Base-by-base conservation (phyloP, 2,113 vertebrate species). In the Cavia porcellus region DNA sequence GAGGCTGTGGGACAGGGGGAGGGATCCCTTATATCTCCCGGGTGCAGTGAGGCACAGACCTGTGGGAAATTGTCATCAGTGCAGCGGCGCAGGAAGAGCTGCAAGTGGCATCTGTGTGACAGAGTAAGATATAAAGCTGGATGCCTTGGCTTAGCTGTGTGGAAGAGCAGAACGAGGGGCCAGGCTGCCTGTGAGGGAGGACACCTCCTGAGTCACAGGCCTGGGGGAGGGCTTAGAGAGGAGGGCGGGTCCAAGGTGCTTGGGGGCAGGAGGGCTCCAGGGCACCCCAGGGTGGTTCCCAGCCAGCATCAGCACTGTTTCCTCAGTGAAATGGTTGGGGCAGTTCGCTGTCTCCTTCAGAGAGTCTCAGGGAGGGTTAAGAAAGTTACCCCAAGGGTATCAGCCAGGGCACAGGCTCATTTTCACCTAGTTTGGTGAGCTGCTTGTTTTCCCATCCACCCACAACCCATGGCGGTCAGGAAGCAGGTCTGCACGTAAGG, bases 91-190 rank as follows among this genome's bases (percentile, higher is more conserved):
- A 14, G 47, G 17, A 66, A 7, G 8, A 9, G 17, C 28, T 20
- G 13, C 25, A 11, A 7, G 25, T 2, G 8, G 2, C 8, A 0
- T 22, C 59, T 25, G 14, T 11, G 14, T 5, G n/a, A 15, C 4
- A 62, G 5, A 2, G 1, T 11, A 19, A 2, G 22, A 24, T 0
- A 6, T n/a, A 8, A 28, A 32, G 32, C 50, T 28, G 28, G 74
- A 15, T n/a, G 14, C 7, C 12, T 7, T 1, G 19, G 24, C 47
- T 47, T 1, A n/a, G 24, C 59, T 14, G 10, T 17, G 0, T 15
- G 30, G 7, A 19, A 32, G 30, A 55, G 13, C 28, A 57, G 19
- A 47, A 24, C 28, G 12, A 30, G 14, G 4, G 42, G 13, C 25
- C 4, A 11, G 22, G 15, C 57, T 52, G 45, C 25, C 28, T 6